Conservation (phyloP, 2,113 vertebrate species). For the Cyphomyrus discorhynchus region DNA sequence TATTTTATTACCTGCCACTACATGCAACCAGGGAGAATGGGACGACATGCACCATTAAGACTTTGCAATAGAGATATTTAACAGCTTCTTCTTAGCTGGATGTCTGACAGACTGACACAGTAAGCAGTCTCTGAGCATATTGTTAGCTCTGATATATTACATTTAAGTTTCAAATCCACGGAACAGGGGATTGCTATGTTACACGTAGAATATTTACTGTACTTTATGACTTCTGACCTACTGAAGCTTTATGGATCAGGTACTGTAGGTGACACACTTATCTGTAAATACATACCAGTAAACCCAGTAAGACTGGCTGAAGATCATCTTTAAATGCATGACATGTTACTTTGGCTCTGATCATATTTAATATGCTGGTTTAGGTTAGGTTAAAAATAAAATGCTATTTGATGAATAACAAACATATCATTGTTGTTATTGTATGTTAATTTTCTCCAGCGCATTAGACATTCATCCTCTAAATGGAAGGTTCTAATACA, state of each 20-base stretch:
- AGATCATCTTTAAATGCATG: background rate
- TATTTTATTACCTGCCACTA: slow-evolving; percentile 46
- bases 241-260: background rate
- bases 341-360: background rate
- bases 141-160: slow-evolving; percentile 11
- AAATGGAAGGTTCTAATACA: slow-evolving; percentile 4
- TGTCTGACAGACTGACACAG: slow-evolving; percentile 11
- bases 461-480: background rate
- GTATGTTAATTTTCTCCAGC: background rate
- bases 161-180: background rate
- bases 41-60: slow-evolving; percentile 16
- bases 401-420: background rate
- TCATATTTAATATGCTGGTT: background rate
- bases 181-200: background rate
- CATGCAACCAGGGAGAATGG: slow-evolving; percentile 24
- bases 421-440: background rate
- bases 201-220: background rate
- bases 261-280: background rate
- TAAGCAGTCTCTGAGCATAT: slow-evolving; percentile 1
- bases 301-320: background rate
- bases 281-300: background rate
- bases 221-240: background rate
- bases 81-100: background rate
- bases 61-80: slow-evolving; percentile 18
- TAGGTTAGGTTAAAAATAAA: background rate